phyloP scores from a whole-genome alignment of 2,797 vertebrate species.

The Sternotherus odoratus region DNA sequence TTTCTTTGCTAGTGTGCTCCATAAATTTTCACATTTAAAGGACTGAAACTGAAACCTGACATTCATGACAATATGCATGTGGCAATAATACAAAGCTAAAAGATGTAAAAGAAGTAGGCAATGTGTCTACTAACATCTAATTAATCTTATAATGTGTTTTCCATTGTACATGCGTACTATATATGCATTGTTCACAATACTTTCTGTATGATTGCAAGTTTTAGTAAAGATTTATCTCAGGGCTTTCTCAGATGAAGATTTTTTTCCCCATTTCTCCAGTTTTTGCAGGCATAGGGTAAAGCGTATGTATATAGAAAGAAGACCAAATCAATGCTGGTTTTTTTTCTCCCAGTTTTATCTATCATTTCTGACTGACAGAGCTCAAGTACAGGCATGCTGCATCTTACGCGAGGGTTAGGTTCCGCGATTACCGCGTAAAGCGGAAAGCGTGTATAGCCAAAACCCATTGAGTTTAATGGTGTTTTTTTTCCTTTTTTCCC shows the following conservation, averaged over 20 bases:
- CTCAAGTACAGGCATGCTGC: too few species aligned
- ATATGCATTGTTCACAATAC: conserved; percentile 13
- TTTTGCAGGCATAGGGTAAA: not conserved
- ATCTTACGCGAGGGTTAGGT: too few species aligned
- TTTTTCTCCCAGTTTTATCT: conserved; percentile 40
- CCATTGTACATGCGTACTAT: not conserved
- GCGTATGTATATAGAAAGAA: conserved; percentile 39
- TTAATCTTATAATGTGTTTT: not conserved
- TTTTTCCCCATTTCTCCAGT: conserved; percentile 25
- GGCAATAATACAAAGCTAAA: not conserved
- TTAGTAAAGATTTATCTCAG: conserved; percentile 1
- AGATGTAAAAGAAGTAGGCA: not conserved
- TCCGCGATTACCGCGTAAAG: too few species aligned
- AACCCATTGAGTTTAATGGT: too few species aligned
- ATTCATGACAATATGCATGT: not conserved
- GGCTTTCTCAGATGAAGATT: conserved; percentile 10
- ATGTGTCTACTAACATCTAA: not conserved
- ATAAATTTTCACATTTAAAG: not conserved
- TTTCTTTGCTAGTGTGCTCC: not conserved
- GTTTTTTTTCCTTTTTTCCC: too few species aligned
- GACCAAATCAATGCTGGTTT: conserved; percentile 22
- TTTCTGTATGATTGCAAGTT: conserved; percentile 9
- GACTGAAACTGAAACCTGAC: not conserved
- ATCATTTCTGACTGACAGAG: conserved; percentile 56
- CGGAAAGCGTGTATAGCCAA: too few species aligned